Evolutionary conservation across 2,888 invertebrate genomes (phyloP), one percentile per base, ranked within the genome.

Genomic region (Drosophila bunnanda): DNA sequence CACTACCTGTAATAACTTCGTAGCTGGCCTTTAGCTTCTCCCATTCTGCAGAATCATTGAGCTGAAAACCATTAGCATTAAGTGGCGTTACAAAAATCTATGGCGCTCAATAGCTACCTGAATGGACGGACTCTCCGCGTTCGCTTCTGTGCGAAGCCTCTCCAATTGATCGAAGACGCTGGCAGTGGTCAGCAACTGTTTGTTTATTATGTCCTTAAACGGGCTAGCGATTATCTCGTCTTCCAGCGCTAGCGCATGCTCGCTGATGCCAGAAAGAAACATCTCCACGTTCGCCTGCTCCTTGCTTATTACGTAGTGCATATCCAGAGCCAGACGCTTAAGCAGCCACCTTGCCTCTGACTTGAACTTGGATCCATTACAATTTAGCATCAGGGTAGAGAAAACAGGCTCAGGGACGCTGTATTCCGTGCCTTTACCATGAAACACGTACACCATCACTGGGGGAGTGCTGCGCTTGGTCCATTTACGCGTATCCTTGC

Each of bases 371-470:
- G 8, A 7, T 0, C 4, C 1, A 4, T 17, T 50, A 22, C 46
- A 74, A 12, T 12, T 22, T 1, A 9, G 15, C 30, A 71, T 46
- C 22, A 70, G 39, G 15, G 7, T 2, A 2, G 69, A 54, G 3
- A 55, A 25, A 8, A 4, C 28, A 5, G 54, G 46, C 2, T 36
- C 13, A 8, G 59, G 17, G 6, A 4, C 22, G 2, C 32, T 7
- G 22, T 59, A 76, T 22, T 56, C 12, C 0, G 52, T 30, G 5
- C 89, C 59, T 0, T 55, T 71, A 2, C 25, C 38, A 46, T 74
- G 61, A 2, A 85, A 60, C 1, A 90, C 59, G 70, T 82, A 92
- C 2, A 90, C 4, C 91, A 92, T 91, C 1, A 77, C 91, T 5
- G 82, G 82, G 0, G 91, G 89, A 61, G n/a, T 68, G 13, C 7